Base-by-base conservation (phyloP, 1,140 invertebrate genomes). In the Goniozus legneri region DNA sequence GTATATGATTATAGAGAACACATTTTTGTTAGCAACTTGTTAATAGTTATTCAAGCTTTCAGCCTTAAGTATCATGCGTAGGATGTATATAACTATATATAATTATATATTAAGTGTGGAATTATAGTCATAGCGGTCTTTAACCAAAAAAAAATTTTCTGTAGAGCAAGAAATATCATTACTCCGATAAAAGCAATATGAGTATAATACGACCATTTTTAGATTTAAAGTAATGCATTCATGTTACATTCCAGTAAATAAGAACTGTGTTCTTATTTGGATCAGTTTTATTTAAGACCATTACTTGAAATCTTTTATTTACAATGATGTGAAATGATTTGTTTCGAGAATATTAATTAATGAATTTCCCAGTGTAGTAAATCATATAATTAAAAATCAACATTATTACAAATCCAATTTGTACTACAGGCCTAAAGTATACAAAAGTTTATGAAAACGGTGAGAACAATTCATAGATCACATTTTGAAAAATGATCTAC, bases 1-100 rank as follows among this genome's bases (percentile, higher is more conserved):
- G 70, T 72, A 73, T 73, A 72, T 73, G 70, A 66, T 71, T 68
- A 50, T 69, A 71, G 58, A 41, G 54, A 49, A 53, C 36, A 50
- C 24, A 53, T 54, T 67, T 70, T 66, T 61, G 58, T 67, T 71
- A 53, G 49, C 44, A 62, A 67, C 55, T 65, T 60, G 64, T 69
- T 69, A 48, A 64, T 61, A 64, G 53, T 56, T 64, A 54, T 61
- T 50, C 63, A 56, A 67, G 65, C 60, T 67, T 67, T 71, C 56
- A 64, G 57, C 53, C 64, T 68, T 56, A 56, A 63, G 50, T 59
- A 53, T 52, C 60, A 42, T 51, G 44, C 48, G 39, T 60, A 53
- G 53, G 42, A 7, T 52, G 39, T 41, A 35, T 12, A 24, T 13
- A 35, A 39, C 20, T 49, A 55, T 44, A 15, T 20, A 20, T 50